Base-by-base conservation (phyloP, 1,140 invertebrate genomes). In the Drosophila sulfurigaster region DNA sequence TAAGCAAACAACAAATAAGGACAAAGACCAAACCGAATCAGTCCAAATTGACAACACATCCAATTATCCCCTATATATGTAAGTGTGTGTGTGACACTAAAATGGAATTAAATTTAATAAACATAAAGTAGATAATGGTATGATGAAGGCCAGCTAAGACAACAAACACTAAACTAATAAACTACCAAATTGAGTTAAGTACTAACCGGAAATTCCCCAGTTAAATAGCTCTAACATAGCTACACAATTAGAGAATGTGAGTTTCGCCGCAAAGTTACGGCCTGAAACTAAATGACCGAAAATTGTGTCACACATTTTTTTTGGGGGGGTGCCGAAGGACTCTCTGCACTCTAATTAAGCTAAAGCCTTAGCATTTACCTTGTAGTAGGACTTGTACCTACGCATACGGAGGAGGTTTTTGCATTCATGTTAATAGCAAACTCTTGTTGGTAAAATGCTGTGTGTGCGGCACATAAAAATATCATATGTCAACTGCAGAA, bases 301-400 rank as follows among this genome's bases (percentile, higher is more conserved):
- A 77, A 77, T 79, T 73, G 76, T 83, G 77, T 46, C 80, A 78
- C 72, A 80, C 20, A 25, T 25, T 25, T 25, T 25, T 82, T 88
- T 86, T 52, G 74, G 16, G 20, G 20, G 3, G 20, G 20, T 25
- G 3, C 20, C 69, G 45, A 38, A 54, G 48, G 28, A 59, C 78
- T 76, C 78, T 73, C 46, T 75, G 76, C 77, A 83, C 77, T 25
- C 20, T 89, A 88, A 88, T 88, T 88, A 88, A 80, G 85, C 67
- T 56, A 73, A 87, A 80, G 83, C 85, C 85, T 88, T 83, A 89
- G 85, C 83, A 89, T 89, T 89, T 89, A 83, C 80, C 83, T 83
- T 88, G 83, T 69, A 28, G 83, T 69, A 28, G 49, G 66, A 72
- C 35, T 49, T 60, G 49, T 43, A 25, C 0, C 20, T 25, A 25